phyloP scores from a whole-genome alignment of 2,113 vertebrate genomes.

The Pitta sordida region DNA sequence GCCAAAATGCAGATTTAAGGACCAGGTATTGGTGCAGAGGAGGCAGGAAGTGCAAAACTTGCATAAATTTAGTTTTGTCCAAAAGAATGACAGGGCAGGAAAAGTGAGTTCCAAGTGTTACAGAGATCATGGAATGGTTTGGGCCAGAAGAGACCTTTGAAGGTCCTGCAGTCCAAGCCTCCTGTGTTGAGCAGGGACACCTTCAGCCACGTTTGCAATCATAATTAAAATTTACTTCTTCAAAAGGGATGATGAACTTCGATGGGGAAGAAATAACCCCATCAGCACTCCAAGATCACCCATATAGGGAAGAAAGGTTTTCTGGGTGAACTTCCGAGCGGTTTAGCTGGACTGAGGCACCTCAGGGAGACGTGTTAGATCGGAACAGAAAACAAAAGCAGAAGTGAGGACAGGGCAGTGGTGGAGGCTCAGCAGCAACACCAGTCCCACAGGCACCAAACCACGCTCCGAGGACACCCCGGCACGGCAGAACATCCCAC shows the following conservation, averaged over 20 bases:
- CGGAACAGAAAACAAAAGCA: neutral
- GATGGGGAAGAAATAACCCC: neutral
- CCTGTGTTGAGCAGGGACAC: neutral
- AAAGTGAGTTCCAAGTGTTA: neutral
- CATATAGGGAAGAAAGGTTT: neutral
- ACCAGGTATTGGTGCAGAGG: neutral
- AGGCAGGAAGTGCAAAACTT: neutral
- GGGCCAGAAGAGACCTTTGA: neutral
- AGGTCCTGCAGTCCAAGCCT: neutral
- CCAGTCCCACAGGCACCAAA: neutral
- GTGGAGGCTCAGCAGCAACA: neutral
- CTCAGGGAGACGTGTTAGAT: neutral
- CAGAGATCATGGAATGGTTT: neutral
- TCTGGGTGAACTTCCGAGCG: neutral
- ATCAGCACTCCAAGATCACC: neutral
- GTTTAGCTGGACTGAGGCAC: neutral
- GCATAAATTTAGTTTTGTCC: neutral
- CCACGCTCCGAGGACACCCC: fast-evolving
- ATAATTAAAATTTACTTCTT: neutral
- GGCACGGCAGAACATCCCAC: neutral
- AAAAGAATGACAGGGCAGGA: neutral
- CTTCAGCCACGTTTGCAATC: neutral
- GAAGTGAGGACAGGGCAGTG: neutral
- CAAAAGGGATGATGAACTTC: neutral
- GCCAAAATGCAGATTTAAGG: neutral